phyloP scores from a whole-genome alignment of 2,797 vertebrate genomes.

The Lepilemur ruficaudatus region DNA sequence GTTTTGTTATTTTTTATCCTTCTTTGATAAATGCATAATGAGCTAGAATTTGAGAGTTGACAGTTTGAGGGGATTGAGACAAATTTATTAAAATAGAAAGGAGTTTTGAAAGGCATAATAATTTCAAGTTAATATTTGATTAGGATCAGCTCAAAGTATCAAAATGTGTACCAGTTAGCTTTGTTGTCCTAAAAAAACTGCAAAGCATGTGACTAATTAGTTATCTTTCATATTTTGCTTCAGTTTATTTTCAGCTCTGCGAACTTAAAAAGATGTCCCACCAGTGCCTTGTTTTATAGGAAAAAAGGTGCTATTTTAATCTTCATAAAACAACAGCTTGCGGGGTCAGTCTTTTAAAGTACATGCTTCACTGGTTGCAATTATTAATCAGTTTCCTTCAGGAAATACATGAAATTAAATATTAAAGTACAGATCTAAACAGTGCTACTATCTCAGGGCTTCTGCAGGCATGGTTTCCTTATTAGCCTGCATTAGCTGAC shows the following conservation, averaged over 20 bases:
- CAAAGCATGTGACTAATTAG: slow-evolving; percentile 78
- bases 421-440: slow-evolving; percentile 87
- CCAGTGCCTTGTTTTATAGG: slow-evolving; percentile 71
- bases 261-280: slow-evolving; percentile 78
- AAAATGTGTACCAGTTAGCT: slow-evolving; percentile 54
- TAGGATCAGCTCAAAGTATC: slow-evolving; percentile 30
- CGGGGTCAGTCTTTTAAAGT: slow-evolving; percentile 84
- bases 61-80: not conserved
- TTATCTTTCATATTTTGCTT: slow-evolving; percentile 79
- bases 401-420: slow-evolving; percentile 87
- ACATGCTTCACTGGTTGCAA: slow-evolving; percentile 82
- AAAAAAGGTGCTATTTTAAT: slow-evolving; percentile 79
- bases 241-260: slow-evolving; percentile 68
- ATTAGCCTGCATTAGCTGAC: slow-evolving; percentile 83
- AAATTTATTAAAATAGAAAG: slow-evolving; percentile 17
- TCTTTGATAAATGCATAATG: not conserved
- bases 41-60: slow-evolving; percentile 13
- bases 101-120: slow-evolving; percentile 16
- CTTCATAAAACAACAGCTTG: slow-evolving; percentile 82
- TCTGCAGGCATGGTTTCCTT: slow-evolving; percentile 81
- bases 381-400: slow-evolving; percentile 87
- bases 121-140: slow-evolving; percentile 60
- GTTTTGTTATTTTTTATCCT: not conserved
- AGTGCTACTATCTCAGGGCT: slow-evolving; percentile 79
- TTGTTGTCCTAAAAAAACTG: slow-evolving; percentile 68